A percentile compares a stretch with the other conserved stretches of the same genome.
Evolutionary conservation across 2,888 invertebrate genomes (phyloP).

Genomic region (Drosophila stalkeri): DNA sequence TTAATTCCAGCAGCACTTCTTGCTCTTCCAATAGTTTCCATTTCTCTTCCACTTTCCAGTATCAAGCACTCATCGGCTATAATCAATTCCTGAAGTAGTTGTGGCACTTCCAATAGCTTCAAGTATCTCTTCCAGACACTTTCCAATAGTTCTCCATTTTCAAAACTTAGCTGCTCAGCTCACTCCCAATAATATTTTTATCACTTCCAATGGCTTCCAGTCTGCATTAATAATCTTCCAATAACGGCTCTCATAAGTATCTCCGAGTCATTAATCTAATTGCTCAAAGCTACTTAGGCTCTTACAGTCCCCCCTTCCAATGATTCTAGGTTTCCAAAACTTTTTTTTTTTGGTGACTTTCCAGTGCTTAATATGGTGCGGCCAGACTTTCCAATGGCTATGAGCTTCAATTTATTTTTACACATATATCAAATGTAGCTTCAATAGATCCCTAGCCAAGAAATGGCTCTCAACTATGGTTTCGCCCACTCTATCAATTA

Average conservation of each 20-base stretch:
- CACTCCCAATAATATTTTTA: not conserved
- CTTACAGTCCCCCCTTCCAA: not conserved
- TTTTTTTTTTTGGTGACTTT: not conserved
- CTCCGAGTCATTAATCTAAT: not conserved
- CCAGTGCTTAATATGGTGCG: not conserved
- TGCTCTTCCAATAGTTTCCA: not conserved
- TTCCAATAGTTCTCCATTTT: not conserved
- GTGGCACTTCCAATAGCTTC: not conserved
- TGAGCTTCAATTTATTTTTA: not conserved
- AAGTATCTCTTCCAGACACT: not conserved
- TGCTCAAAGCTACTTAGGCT: not conserved
- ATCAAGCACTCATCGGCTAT: not conserved
- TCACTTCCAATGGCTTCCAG: conserved; percentile 6
- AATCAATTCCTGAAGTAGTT: not conserved
- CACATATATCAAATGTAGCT: conserved; percentile 4
- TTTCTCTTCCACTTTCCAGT: not conserved
- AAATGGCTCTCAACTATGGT: conserved; percentile 17
- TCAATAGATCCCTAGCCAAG: conserved; percentile 12
- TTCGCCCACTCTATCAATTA: conserved; percentile 22
- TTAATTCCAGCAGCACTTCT: not conserved
- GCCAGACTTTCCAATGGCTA: conserved; percentile 4
- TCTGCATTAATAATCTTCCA: not conserved
- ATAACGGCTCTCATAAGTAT: not conserved
- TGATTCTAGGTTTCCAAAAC: not conserved
- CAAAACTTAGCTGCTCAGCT: not conserved